Conservation (phyloP, 2,113 vertebrate species). For the Isurus oxyrinchus region DNA sequence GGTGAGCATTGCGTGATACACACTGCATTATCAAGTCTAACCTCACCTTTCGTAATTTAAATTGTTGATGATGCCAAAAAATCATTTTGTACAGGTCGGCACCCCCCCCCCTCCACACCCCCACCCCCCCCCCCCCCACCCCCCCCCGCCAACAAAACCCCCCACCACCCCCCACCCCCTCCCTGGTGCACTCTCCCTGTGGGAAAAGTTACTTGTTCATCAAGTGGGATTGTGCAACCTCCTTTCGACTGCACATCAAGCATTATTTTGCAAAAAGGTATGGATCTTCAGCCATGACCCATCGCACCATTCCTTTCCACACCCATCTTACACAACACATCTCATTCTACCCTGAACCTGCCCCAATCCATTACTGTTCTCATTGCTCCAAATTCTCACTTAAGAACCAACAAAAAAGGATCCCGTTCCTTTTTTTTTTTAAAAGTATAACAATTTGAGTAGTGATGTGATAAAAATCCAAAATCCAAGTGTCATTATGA, state of each 20-base stretch:
- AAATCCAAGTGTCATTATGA: conserved; percentile 26
- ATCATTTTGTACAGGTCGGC: background rate
- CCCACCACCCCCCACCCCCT: background rate
- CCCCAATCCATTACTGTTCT: background rate
- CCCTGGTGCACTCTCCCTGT: background rate
- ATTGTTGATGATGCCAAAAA: background rate
- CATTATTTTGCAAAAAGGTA: background rate
- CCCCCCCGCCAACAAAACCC: no score
- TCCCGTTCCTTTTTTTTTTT: background rate
- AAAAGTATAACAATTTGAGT: conserved; percentile 19
- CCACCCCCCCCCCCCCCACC: background rate
- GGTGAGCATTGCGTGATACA: background rate
- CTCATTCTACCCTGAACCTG: background rate
- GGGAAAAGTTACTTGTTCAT: background rate
- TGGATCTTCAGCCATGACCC: background rate
- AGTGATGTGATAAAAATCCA: conserved; percentile 9
- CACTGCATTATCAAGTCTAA: background rate
- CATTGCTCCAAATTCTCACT: background rate
- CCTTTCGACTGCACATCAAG: background rate
- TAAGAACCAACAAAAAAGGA: background rate
- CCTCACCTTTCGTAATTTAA: background rate
- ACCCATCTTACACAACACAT: background rate
- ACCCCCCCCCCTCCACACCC: background rate
- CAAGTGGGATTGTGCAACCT: background rate
- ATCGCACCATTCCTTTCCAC: background rate